phyloP scores from a whole-genome alignment of 2,888 invertebrate genomes.

The Cenopis cana region DNA sequence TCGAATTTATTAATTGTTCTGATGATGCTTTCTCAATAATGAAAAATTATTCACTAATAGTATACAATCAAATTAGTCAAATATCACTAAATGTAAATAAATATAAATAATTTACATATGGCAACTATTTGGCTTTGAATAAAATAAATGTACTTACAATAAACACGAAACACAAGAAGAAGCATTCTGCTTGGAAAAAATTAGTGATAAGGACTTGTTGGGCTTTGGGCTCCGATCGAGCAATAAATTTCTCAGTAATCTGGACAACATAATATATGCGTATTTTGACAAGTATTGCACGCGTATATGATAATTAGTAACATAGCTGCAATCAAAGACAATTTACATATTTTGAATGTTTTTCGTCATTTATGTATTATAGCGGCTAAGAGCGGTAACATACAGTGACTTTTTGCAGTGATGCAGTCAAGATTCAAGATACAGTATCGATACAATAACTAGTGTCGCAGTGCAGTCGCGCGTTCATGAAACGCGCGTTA shows the following conservation, averaged over 20 bases:
- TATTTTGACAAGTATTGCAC: conserved; percentile 23
- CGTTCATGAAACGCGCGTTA: too few relatives aligned
- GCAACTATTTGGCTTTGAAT: conserved; percentile 84
- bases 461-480: too few relatives aligned
- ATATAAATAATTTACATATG: conserved; percentile 80
- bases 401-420: too few relatives aligned
- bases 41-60: conserved; percentile 51
- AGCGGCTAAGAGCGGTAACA: background rate
- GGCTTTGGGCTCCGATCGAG: background rate
- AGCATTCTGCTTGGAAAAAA: conserved; percentile 38
- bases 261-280: background rate
- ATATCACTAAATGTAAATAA: conserved; percentile 68
- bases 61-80: conserved; percentile 60
- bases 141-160: conserved; percentile 59
- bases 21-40: conserved; percentile 20
- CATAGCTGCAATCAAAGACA: background rate
- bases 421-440: too few relatives aligned
- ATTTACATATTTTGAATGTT: background rate
- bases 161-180: conserved; percentile 59
- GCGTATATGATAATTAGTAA: background rate
- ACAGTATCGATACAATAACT: too few relatives aligned
- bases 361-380: background rate
- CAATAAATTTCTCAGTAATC: background rate
- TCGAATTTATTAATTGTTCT: conserved; percentile 48
- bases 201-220: conserved; percentile 42